Conservation (phyloP, 2,797 vertebrate genomes). For the Accipiter badius region DNA sequence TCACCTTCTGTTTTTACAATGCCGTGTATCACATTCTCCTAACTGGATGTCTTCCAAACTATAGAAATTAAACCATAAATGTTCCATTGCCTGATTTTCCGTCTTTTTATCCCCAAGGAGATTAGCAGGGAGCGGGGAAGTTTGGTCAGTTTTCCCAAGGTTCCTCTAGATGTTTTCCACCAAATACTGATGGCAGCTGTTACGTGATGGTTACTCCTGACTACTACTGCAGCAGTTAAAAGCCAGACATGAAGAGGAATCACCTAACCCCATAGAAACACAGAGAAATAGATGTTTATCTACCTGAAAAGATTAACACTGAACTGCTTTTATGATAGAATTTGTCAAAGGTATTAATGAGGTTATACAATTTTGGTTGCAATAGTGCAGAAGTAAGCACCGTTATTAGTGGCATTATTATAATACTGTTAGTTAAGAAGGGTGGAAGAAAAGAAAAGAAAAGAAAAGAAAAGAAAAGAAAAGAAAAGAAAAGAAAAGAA, state of each 20-base stretch:
- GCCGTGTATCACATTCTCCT: not conserved
- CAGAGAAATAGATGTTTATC: not conserved
- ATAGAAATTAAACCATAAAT: not conserved
- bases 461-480: not conserved
- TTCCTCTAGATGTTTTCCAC: not conserved
- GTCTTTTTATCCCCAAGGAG: not conserved
- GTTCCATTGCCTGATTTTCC: not conserved
- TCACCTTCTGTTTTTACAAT: constrained; percentile 10
- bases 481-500: not conserved
- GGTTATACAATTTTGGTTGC: not conserved
- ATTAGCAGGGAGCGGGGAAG: not conserved
- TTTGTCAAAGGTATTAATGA: not conserved
- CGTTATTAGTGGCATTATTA: not conserved
- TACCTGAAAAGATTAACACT: not conserved
- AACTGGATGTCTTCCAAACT: not conserved
- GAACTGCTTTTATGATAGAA: not conserved
- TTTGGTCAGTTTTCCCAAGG: not conserved
- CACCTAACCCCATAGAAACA: not conserved
- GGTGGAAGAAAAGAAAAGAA: not conserved
- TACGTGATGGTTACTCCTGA: not conserved
- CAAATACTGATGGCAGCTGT: not conserved
- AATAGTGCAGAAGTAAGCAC: not conserved
- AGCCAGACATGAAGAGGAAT: not conserved
- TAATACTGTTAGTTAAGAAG: not conserved
- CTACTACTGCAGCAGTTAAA: not conserved